Evolutionary conservation across 2,113 vertebrate genomes (phyloP), one percentile per base, ranked within the genome.

Genomic region (Myrmophylax atrothorax): DNA sequence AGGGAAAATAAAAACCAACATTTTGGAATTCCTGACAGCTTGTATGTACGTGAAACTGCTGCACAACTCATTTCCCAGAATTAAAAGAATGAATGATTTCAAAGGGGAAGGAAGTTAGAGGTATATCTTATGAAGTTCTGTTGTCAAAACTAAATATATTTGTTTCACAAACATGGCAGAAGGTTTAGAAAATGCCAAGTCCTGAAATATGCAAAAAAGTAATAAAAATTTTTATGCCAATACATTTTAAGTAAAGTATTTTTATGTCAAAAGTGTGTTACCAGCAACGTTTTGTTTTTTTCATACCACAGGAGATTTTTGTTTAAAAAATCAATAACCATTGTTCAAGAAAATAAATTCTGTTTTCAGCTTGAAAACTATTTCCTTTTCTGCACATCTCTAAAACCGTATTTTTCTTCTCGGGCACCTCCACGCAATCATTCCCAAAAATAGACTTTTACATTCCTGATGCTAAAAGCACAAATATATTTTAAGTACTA

Each of bases 301-400:
- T 31, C 42, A 84, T 75, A 49, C 14, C 69, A 40, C 8, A 11
- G 33, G 60, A 93, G 44, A 78, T 38, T 84, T 93, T 70, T 75
- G 20, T 64, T 94, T 59, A 35, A 79, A 79, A 84, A 94, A 84
- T 70, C 91, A 84, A 94, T 87, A 92, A 74, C 64, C 18, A 68
- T 52, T 91, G 47, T 68, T 60, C 62, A 78, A 91, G 69, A 63
- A 91, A 91, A 90, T 42, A 53, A 87, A 91, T 47, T 95, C 46
- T 0, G 1, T 75, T 91, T 93, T 84, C 84, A 60, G 49, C 62
- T 66, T 60, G 9, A 72, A 91, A 91, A 40, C 0, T 0, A 72
- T 84, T 94, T 85, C 24, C 49, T 85, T 91, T 87, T 74, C 62
- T 49, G 37, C 24, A 59, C 17, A 47, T 64, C 31, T 75, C 66